Evolutionary conservation across 2,888 invertebrate species (phyloP), one percentile per base, ranked within the genome.

Genomic region (Aethes cnicana): DNA sequence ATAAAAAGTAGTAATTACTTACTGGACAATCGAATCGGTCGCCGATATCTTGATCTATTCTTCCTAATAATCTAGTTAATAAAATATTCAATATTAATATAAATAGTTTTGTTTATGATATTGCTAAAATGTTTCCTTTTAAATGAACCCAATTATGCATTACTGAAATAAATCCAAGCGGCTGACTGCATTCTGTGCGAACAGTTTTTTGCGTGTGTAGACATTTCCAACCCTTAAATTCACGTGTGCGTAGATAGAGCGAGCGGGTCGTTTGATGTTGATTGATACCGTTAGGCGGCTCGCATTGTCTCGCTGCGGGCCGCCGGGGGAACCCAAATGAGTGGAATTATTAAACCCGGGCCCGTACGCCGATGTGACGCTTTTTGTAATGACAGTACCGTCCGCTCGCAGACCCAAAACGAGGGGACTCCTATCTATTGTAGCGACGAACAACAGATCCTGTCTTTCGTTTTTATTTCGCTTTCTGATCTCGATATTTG

Each of bases 241-340:
- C 30, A 32, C 46, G 53, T 57, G 53, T 54, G 46, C 37, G 59
- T 59, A 71, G 73, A 73, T 71, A 68, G 66, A 73, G 68, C 78
- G 72, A 78, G 81, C 75, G n/a, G n/a, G n/a, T 75, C 81, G 86
- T 88, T 87, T 88, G 87, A 89, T 88, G 86, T 89, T 89, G 89
- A 89, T 89, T 89, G 89, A 89, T 89, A 87, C 87, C 84, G 88
- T 87, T 84, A 87, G 86, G 75, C 77, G 74, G 79, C 75, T 74
- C 69, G 78, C 78, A 86, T 87, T 87, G 88, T 86, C 81, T 84
- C 74, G 81, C 72, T 68, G 66, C 64, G 68, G 53, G 56, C 67
- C 69, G 73, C 74, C 77, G 76, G 78, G 86, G 87, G 83, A 72
- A 70, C 77, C 74, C 82, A 79, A 85, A 84, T 83, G 86, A 87